Evolutionary conservation across 2,113 vertebrate species (phyloP).

Genomic region (Pan troglodytes): DNA sequence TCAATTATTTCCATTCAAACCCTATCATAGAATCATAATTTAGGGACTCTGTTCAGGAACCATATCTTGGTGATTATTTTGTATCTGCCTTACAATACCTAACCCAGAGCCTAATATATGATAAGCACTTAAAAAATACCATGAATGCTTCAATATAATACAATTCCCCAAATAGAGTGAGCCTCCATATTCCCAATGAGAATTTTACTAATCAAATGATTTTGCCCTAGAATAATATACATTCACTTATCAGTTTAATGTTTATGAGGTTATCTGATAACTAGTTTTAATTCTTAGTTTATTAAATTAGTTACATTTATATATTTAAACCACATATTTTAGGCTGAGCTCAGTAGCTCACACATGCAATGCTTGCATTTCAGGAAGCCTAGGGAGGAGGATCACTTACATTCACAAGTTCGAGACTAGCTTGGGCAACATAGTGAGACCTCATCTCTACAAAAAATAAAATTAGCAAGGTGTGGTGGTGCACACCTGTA

Average conservation of each 20-base stretch:
- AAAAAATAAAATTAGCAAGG: too few relatives aligned
- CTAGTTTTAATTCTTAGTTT: neutral
- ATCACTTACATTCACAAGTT: too few relatives aligned
- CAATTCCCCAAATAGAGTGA: neutral
- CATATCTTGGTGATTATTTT: neutral
- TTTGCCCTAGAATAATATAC: neutral
- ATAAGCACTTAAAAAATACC: neutral
- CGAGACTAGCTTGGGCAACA: too few relatives aligned
- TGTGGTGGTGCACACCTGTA: too few relatives aligned
- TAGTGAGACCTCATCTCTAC: too few relatives aligned
- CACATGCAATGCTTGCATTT: too few relatives aligned
- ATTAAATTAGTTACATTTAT: neutral
- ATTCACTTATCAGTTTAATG: neutral
- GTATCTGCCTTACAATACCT: neutral
- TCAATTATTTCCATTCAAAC: neutral
- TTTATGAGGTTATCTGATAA: neutral
- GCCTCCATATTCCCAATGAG: neutral
- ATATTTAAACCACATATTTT: neutral
- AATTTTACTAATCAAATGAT: neutral
- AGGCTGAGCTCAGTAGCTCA: too few relatives aligned
- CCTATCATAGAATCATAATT: neutral
- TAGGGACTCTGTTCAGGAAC: neutral
- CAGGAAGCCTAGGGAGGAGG: too few relatives aligned
- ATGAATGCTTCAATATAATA: neutral
- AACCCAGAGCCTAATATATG: neutral